Base-by-base conservation (phyloP, 2,113 vertebrate species). In the Cranoglanis bouderius region DNA sequence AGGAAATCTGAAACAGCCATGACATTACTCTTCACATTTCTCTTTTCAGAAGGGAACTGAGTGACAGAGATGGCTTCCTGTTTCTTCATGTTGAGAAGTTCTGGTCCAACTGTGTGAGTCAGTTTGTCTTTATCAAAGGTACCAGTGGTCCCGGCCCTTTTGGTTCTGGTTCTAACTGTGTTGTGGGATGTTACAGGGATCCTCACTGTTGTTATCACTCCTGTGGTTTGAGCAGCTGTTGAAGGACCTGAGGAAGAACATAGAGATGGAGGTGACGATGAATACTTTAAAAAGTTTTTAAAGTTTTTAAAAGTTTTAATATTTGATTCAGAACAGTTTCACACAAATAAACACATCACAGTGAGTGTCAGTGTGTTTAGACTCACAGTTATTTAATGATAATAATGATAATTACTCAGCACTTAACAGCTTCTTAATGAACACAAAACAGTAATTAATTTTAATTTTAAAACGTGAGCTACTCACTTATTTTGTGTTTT, bases 221-320 rank as follows among this genome's bases (percentile, higher is more conserved):
- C 32, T 19, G 53, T 84, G 77, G 53, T 84, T 63, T 24, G 86
- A 67, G 86, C 35, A 21, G 77, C 83, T 81, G 91, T 91, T 18
- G 90, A 38, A 14, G 70, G 43, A 89, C 89, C 95, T 95, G 90
- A 65, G 6, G 49, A 67, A 51, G 70, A 12, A 81, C 35, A 63
- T 6, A 61, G 51, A 82, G 19, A 53, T 81, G 29, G n/a, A 8
- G 2, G 16, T 53, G 13, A 19, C 0, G 4, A n/a, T 78, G 14
- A 53, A 18, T 10, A 78, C 26, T 16, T 78, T 49, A 49, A 26
- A 77, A 49, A 46, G n/a, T n/a, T n/a, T n/a, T n/a, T n/a, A n/a
- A n/a, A n/a, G n/a, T n/a, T n/a, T n/a, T n/a, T n/a, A n/a, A 8
- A 74, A 74, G 32, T 72, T 72, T 35, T n/a, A 65, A n/a, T 65